Conservation (phyloP, 2,797 vertebrate species). For the Sebastes melanostomus region DNA sequence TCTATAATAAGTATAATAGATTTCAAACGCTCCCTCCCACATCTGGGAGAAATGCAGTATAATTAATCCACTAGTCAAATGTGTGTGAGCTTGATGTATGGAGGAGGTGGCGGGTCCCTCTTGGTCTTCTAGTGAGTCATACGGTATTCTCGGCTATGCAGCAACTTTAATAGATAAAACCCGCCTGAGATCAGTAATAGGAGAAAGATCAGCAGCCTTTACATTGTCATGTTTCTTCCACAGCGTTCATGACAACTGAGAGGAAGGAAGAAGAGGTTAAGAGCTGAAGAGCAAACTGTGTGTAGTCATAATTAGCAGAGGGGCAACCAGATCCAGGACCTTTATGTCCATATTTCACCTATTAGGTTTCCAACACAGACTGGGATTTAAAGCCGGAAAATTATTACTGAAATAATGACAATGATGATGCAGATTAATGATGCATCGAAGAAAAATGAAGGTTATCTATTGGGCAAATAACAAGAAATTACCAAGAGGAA, state of each 20-base stretch:
- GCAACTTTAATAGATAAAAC: slow-evolving; percentile 46
- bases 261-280: background rate
- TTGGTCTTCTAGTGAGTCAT: slow-evolving; percentile 46
- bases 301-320: background rate
- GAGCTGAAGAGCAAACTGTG: background rate
- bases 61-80: slow-evolving; percentile 36
- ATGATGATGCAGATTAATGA: background rate
- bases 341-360: background rate
- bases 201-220: slow-evolving; percentile 22
- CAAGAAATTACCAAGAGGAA: background rate
- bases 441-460: background rate
- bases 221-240: background rate
- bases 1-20: background rate
- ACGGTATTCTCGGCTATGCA: background rate
- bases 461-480: background rate
- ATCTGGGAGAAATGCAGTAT: slow-evolving; percentile 1
- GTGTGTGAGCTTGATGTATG: background rate
- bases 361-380: background rate
- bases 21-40: slow-evolving; percentile 3
- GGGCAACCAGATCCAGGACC: background rate
- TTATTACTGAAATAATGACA: background rate
- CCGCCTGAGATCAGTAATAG: background rate
- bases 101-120: slow-evolving; percentile 24
- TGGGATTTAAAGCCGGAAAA: background rate
- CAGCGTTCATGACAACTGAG: background rate